Conservation (phyloP, 2,113 vertebrate genomes). For the Hypanus sabinus region DNA sequence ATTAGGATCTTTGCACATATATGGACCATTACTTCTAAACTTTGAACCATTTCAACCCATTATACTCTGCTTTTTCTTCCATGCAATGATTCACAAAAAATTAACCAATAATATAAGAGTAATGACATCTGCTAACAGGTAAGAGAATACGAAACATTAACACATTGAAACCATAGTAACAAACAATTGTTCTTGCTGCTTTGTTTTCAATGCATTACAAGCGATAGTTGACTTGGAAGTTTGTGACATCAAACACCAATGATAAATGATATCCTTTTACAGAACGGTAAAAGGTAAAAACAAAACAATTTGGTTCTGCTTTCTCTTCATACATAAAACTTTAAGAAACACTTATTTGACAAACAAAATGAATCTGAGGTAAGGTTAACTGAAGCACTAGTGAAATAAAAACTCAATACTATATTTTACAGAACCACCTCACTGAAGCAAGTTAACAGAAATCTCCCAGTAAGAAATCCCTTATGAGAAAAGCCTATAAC, state of each 20-base stretch:
- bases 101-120: background rate
- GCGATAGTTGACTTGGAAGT: background rate
- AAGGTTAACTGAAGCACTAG: background rate
- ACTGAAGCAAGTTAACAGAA: background rate
- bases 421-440: background rate
- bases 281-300: background rate
- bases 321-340: background rate
- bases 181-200: background rate
- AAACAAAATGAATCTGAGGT: background rate
- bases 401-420: background rate
- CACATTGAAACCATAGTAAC: background rate
- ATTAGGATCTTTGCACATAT: background rate
- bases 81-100: background rate
- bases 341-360: background rate
- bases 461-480: background rate
- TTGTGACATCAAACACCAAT: background rate
- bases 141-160: background rate
- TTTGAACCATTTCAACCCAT: background rate
- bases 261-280: background rate
- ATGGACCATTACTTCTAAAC: background rate
- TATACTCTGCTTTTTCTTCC: background rate
- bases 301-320: background rate
- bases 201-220: background rate
- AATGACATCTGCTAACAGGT: background rate
- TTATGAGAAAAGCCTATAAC: background rate